Evolutionary conservation across 2,888 invertebrate genomes (phyloP).

Genomic region (Leptopilina myrica): DNA sequence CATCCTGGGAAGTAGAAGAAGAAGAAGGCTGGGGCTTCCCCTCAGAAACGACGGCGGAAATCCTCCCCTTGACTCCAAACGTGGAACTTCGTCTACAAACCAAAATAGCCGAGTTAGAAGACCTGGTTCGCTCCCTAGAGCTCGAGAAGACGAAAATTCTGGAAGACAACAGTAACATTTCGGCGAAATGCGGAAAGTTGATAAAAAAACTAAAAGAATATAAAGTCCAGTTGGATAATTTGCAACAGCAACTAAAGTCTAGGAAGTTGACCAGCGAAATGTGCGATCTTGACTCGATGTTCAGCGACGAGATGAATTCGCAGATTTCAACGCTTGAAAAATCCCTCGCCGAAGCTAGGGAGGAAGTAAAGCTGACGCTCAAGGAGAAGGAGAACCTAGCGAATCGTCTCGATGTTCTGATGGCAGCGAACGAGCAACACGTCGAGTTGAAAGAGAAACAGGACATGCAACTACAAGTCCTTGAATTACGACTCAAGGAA

Average conservation of each 20-base stretch:
- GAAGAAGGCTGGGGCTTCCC: constrained; percentile 83
- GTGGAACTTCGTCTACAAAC: constrained; percentile 67
- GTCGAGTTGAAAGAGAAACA: constrained; percentile 89
- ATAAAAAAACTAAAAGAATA: constrained; percentile 91
- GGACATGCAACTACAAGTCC: constrained; percentile 84
- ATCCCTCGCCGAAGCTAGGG: constrained; percentile 80
- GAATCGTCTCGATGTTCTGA: constrained; percentile 86
- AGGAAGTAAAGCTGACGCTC: constrained; percentile 80
- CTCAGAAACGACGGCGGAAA: constrained; percentile 72
- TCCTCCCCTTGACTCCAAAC: constrained; percentile 56
- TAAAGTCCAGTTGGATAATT: constrained; percentile 83
- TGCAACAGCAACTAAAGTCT: constrained; percentile 79
- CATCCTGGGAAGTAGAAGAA: constrained; percentile 77
- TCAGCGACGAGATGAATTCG: constrained; percentile 87
- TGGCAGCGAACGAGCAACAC: constrained; percentile 86
- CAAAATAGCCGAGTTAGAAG: constrained; percentile 80
- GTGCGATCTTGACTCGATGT: constrained; percentile 85
- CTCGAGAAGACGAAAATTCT: constrained; percentile 79
- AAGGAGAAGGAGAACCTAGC: constrained; percentile 83
- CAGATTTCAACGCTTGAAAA: constrained; percentile 84
- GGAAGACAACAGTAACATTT: constrained; percentile 82
- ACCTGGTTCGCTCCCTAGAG: constrained; percentile 80
- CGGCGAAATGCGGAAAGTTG: constrained; percentile 86
- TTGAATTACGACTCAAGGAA: constrained; percentile 39
- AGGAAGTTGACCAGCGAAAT: constrained; percentile 72